Base-by-base conservation (phyloP, 2,797 vertebrate species). In the Decapterus maruadsi region DNA sequence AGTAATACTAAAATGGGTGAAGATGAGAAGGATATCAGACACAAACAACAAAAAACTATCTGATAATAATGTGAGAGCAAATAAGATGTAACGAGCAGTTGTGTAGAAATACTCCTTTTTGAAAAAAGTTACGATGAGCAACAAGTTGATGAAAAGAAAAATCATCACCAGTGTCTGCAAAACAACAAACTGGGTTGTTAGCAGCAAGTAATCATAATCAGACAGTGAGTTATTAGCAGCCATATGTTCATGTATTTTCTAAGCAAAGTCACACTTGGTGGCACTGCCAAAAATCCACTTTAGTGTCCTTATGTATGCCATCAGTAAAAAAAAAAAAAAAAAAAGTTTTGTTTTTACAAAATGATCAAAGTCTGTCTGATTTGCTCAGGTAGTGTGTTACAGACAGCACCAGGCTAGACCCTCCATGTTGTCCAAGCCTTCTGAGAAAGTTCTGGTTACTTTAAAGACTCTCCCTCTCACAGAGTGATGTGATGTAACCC, bases 71-170 rank as follows among this genome's bases (percentile, higher is more conserved):
- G 81, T 90, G n/a, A 83, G 79, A 38, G 84, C 89, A 71, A 94
- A 94, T 16, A 94, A 82, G 45, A 94, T 80, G 45, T 94, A 93
- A 0, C 91, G 90, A 8, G 83, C 74, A n/a, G 83, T 87, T 31
- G 70, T 77, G 31, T 75, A 65, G 59, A 94, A 93, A 22, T 34
- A 38, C 1, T 82, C 75, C 57, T 91, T 92, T 60, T 63, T 89
- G 31, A 87, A 78, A 75, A 92, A 93, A 1, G 85, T 92, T 48
- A 81, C 58, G 31, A 94, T 87, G 48, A 92, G 86, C 14, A 92
- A 48, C 13, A 72, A 31, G 59, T 93, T 93, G 10, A 94, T 74
- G 66, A 63, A 89, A 11, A 93, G 83, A 10, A 92, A 93, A 34
- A 87, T 9, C 2, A 17, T 10, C 20, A 92, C 76, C 29, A 92